A percentile compares a stretch with the other conserved stretches of the same genome.
Evolutionary conservation across 2,797 vertebrate species (phyloP).

Genomic region (Halcyon badia): DNA sequence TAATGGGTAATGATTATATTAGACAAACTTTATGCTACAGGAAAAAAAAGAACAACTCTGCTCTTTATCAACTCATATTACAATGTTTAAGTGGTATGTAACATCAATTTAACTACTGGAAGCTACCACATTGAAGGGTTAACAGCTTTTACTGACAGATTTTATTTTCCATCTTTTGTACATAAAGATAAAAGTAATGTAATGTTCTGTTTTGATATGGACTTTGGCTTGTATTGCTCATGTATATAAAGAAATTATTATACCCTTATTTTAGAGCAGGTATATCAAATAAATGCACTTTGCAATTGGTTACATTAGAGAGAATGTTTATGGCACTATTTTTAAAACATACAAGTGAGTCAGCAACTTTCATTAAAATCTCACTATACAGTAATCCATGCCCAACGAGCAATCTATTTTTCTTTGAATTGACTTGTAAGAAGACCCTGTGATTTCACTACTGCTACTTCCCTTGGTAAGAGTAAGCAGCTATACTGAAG

Average conservation of each 20-base stretch:
- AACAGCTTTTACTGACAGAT: background rate
- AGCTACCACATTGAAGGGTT: background rate
- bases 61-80: background rate
- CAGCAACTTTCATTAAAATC: constrained; percentile 7
- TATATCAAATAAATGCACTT: constrained; percentile 34
- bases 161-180: background rate
- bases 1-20: background rate
- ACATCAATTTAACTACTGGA: background rate
- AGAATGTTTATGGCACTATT: background rate
- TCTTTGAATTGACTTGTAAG: background rate
- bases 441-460: background rate
- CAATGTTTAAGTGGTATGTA: background rate
- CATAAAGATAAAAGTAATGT: background rate
- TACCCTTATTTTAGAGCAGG: background rate
- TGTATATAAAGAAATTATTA: background rate
- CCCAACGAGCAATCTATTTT: background rate
- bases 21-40: background rate
- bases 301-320: background rate
- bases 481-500: background rate
- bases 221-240: background rate
- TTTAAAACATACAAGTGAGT: background rate
- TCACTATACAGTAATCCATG: background rate
- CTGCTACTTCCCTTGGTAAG: background rate
- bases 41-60: background rate
- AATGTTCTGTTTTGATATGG: background rate